Conservation (phyloP, 2,888 invertebrate species). For the Drosophila koepferae region DNA sequence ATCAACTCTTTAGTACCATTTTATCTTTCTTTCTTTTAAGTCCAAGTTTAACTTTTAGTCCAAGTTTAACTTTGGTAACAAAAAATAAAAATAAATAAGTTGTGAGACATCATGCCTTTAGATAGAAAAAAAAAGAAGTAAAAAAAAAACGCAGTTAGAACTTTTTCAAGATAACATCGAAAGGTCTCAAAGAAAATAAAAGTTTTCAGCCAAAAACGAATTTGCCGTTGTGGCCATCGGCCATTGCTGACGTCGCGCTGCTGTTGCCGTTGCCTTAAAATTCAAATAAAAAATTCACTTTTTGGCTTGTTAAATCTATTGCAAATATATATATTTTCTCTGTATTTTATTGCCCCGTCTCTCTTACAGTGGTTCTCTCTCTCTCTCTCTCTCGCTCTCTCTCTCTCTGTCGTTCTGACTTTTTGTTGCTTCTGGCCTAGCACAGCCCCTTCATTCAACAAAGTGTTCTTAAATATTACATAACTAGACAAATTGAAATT, state of each 20-base stretch:
- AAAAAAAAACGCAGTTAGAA: conserved; percentile 18
- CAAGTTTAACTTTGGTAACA: neutral
- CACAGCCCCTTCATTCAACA: conserved; percentile 12
- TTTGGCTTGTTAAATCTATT: conserved; percentile 72
- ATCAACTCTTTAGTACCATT: neutral
- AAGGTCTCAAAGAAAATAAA: conserved; percentile 18
- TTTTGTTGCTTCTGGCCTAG: neutral
- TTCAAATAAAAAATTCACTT: conserved; percentile 58
- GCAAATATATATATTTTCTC: conserved; percentile 59
- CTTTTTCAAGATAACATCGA: conserved; percentile 19
- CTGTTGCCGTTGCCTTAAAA: conserved; percentile 35
- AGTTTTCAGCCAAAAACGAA: conserved; percentile 29
- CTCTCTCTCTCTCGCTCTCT: neutral
- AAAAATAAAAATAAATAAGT: conserved; percentile 4
- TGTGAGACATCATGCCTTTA: conserved; percentile 1
- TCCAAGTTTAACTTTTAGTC: neutral
- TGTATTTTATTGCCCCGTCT: neutral
- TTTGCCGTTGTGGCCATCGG: conserved; percentile 29
- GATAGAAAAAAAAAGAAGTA: neutral
- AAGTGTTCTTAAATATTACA: conserved; percentile 66
- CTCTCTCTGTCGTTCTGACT: neutral
- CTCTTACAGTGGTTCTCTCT: neutral
- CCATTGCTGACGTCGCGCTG: conserved; percentile 15
- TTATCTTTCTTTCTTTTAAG: neutral
- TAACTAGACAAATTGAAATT: conserved; percentile 71